phyloP scores from a whole-genome alignment of 2,888 invertebrate species.

The Steinernema carpocapsae region DNA sequence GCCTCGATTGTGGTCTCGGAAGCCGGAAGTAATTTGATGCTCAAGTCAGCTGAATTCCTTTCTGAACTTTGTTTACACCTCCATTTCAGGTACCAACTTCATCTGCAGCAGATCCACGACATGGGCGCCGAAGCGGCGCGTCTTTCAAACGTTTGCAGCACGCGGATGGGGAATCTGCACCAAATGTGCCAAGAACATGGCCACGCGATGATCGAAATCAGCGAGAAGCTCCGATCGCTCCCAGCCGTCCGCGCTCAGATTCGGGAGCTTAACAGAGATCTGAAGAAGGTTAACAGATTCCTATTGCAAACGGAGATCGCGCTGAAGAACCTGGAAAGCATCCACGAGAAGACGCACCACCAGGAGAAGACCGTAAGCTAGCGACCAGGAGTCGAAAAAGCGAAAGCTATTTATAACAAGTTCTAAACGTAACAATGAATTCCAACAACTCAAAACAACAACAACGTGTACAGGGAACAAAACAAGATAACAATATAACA shows the following conservation, averaged over 20 bases:
- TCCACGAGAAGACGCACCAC: not conserved
- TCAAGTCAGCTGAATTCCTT: not conserved
- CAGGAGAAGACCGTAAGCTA: not conserved
- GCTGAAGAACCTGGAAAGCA: conserved; percentile 23
- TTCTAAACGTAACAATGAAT: conserved; percentile 24
- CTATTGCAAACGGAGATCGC: conserved; percentile 26
- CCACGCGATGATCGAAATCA: not conserved
- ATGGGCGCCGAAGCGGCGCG: conserved; percentile 33
- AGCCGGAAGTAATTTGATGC: conserved; percentile 18
- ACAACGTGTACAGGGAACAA: conserved; percentile 20
- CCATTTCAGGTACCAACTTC: conserved; percentile 25
- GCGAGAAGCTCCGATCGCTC: not conserved
- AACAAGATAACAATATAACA: conserved; percentile 27
- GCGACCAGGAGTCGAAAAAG: too few species aligned
- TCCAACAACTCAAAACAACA: conserved; percentile 9
- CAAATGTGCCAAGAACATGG: conserved; percentile 6
- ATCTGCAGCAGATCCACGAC: conserved; percentile 33
- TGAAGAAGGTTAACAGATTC: conserved; percentile 6
- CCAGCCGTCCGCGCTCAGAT: not conserved
- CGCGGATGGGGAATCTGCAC: conserved; percentile 24
- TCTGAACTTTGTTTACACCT: not conserved
- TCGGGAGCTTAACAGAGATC: conserved; percentile 7
- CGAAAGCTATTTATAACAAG: not conserved
- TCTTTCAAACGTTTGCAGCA: conserved; percentile 24
- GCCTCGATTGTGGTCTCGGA: conserved; percentile 8